phyloP scores from a whole-genome alignment of 30 jellyfish, hydroid and myxozoan species.

The Hydractinia echinata region DNA sequence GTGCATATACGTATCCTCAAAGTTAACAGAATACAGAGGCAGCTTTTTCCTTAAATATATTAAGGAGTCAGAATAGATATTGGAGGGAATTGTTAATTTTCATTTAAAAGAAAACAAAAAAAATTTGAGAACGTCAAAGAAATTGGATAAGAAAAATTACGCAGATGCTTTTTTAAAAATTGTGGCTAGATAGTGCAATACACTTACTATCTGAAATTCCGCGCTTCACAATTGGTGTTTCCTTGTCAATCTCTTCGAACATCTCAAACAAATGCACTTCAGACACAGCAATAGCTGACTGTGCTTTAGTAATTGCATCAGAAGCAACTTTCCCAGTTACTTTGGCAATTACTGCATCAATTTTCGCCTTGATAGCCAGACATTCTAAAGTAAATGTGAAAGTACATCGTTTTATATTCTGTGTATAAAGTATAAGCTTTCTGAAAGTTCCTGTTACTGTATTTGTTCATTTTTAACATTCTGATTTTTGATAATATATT shows the following conservation, averaged over 20 bases:
- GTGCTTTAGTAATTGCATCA: slow-evolving; percentile 1
- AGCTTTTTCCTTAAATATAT: too few relatives aligned
- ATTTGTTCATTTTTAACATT: too few relatives aligned
- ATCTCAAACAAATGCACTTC: slow-evolving; percentile 4
- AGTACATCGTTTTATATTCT: neutral
- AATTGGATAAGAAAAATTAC: too few relatives aligned
- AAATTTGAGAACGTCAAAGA: too few relatives aligned
- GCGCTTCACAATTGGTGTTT: slow-evolving; percentile 4
- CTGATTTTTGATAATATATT: too few relatives aligned
- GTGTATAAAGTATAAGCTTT: neutral
- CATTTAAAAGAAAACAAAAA: too few relatives aligned
- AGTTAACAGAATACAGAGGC: too few relatives aligned
- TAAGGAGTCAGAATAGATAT: too few relatives aligned
- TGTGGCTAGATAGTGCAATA: neutral
- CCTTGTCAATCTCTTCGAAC: slow-evolving; percentile 6
- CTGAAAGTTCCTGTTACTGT: too few relatives aligned
- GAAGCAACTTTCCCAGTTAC: slow-evolving; percentile 14
- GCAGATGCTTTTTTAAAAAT: too few relatives aligned
- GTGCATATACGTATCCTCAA: neutral
- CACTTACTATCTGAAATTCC: neutral
- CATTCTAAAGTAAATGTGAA: neutral
- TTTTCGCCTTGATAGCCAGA: neutral
- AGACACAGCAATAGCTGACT: slow-evolving; percentile 2
- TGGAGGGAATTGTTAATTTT: too few relatives aligned
- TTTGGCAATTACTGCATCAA: neutral